phyloP scores from a whole-genome alignment of 2,888 invertebrate species.

The Petrolisthes cinctipes region DNA sequence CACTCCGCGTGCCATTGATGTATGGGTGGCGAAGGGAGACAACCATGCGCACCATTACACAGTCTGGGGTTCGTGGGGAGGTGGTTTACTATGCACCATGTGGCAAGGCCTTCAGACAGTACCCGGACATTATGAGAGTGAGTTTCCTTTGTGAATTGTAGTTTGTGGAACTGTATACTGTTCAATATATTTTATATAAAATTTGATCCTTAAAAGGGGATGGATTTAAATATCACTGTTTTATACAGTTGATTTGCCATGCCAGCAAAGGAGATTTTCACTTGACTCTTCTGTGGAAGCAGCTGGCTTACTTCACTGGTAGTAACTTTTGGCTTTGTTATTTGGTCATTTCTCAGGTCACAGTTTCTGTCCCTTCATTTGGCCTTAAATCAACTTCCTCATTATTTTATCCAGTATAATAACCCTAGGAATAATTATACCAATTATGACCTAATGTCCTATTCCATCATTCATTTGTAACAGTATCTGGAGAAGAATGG shows the following conservation, averaged over 20 bases:
- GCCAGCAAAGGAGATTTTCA: too few relatives aligned
- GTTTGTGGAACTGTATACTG: background rate
- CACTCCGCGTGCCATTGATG: constrained; percentile 77
- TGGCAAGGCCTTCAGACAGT: constrained; percentile 76
- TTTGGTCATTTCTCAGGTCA: background rate
- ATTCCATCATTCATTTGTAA: constrained; percentile 59
- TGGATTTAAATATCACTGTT: too few relatives aligned
- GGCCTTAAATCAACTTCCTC: too few relatives aligned
- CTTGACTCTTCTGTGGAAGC: too few relatives aligned
- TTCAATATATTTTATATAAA: too few relatives aligned
- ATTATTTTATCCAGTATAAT: too few relatives aligned
- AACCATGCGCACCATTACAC: constrained; percentile 86
- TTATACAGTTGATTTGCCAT: too few relatives aligned
- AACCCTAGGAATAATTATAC: background rate
- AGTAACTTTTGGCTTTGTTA: too few relatives aligned
- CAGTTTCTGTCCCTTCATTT: too few relatives aligned
- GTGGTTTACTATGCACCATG: constrained; percentile 86
- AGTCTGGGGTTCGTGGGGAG: constrained; percentile 91
- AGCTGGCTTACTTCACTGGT: too few relatives aligned
- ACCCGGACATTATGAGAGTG: constrained; percentile 75
- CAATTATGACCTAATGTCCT: background rate
- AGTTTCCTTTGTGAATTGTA: constrained; percentile 50
- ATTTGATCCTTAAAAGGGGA: too few relatives aligned
- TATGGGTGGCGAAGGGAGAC: constrained; percentile 95
- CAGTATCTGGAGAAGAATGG: constrained; percentile 83